These are phyloP conservation scores for Salticus scenicus DNA, from an alignment of 2,888 invertebrate genomes.

Conservation along the genomic window DNA sequence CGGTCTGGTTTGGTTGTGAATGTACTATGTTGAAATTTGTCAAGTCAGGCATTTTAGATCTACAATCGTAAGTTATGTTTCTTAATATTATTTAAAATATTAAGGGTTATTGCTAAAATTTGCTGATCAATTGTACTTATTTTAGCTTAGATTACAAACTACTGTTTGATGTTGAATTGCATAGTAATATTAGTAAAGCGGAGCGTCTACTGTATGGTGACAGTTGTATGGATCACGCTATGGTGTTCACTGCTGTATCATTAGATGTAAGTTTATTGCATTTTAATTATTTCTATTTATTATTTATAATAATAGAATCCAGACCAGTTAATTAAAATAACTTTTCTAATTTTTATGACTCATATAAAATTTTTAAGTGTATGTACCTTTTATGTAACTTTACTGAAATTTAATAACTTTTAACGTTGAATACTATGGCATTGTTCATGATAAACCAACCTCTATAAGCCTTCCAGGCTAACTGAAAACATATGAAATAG, in stretches of 20 bases:
- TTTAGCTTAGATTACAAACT: constrained; percentile 86
- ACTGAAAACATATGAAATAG: too few relatives aligned
- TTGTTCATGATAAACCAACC: too few relatives aligned
- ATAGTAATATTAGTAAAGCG: constrained; percentile 85
- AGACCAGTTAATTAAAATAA: too few relatives aligned
- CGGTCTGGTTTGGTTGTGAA: constrained; percentile 95
- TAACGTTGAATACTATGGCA: too few relatives aligned
- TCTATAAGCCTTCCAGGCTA: too few relatives aligned
- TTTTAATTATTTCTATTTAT: too few relatives aligned
- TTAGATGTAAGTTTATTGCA: constrained; percentile 82
- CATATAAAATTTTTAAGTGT: too few relatives aligned
- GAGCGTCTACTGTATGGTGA: constrained; percentile 89
- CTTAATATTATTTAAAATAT: background rate
- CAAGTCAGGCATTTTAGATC: constrained; percentile 86
- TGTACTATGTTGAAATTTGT: constrained; percentile 86
- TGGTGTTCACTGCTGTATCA: constrained; percentile 90
- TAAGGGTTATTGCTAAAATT: too few relatives aligned
- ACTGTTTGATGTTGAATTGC: constrained; percentile 88
- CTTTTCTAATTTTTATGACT: too few relatives aligned
- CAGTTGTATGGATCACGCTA: constrained; percentile 93
- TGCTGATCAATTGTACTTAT: constrained; percentile 61
- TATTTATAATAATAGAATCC: too few relatives aligned
- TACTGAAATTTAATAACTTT: too few relatives aligned
- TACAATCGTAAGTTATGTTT: constrained; percentile 81
- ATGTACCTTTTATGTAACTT: too few relatives aligned